Evolutionary conservation across 2,888 invertebrate genomes (phyloP).

Genomic region (Pyrocoelia pectoralis): DNA sequence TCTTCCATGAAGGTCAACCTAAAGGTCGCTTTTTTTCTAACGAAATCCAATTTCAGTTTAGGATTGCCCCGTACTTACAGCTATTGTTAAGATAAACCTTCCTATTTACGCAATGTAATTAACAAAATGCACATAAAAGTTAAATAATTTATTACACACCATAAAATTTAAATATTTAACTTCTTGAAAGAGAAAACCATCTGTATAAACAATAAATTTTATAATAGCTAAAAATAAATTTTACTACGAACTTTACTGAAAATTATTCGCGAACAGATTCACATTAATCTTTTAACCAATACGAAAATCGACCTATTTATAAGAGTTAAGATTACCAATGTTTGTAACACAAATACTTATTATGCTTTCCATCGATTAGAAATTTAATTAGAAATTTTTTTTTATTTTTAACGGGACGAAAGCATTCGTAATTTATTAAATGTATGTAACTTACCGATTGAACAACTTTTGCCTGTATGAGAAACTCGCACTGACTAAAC

Average conservation of each 20-base stretch:
- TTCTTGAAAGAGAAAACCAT: slow-evolving; percentile 10
- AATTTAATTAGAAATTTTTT: no score
- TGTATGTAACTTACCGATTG: no score
- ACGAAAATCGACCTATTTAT: slow-evolving; percentile 3
- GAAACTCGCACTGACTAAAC: no score
- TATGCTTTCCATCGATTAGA: slow-evolving; percentile 6
- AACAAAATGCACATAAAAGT: background rate
- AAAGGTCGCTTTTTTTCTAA: slow-evolving; percentile 2
- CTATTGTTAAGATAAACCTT: background rate
- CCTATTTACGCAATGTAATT: slow-evolving; percentile 8
- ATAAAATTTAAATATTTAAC: slow-evolving; percentile 5
- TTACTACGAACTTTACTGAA: background rate
- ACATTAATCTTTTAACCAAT: background rate
- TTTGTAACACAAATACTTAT: slow-evolving; percentile 2
- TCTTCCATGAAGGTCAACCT: slow-evolving; percentile 17
- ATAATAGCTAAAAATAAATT: slow-evolving; percentile 2
- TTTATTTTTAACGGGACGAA: no score
- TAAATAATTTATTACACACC: slow-evolving; percentile 1
- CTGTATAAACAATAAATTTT: background rate
- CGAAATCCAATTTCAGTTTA: background rate
- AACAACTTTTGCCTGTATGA: no score
- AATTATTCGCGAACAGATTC: background rate
- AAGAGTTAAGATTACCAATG: slow-evolving; percentile 6
- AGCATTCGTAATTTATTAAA: no score
- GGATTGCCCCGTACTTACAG: background rate